These are phyloP conservation scores for Drosophila sordidula DNA, from an alignment of 2,888 invertebrate genomes.

Conservation along the genomic window DNA sequence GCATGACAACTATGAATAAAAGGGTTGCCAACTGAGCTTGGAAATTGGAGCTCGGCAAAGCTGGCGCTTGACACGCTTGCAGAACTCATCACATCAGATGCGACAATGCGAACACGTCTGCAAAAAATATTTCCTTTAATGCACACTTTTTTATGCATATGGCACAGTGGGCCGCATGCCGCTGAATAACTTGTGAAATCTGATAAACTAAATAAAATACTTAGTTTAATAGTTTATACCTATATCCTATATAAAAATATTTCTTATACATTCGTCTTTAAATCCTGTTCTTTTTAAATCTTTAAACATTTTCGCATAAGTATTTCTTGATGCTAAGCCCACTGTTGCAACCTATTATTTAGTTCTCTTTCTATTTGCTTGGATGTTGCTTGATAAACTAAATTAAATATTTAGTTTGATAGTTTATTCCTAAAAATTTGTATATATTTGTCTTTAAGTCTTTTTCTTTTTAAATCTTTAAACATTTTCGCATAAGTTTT, in stretches of 20 bases:
- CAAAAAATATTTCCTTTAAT: slow-evolving; percentile 24
- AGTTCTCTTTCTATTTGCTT: slow-evolving; percentile 9
- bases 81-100: slow-evolving; percentile 20
- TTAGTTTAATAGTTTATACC: too few species aligned
- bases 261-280: too few species aligned
- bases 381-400: slow-evolving; percentile 15
- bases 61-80: slow-evolving; percentile 49
- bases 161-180: slow-evolving; percentile 10
- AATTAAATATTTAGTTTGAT: too few species aligned
- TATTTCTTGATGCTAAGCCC: background rate
- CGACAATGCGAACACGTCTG: slow-evolving; percentile 13
- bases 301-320: too few species aligned
- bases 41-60: slow-evolving; percentile 15
- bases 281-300: too few species aligned
- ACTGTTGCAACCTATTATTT: slow-evolving; percentile 23
- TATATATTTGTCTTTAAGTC: too few species aligned
- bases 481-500: too few species aligned
- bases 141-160: slow-evolving; percentile 8
- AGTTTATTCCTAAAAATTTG: too few species aligned
- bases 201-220: too few species aligned
- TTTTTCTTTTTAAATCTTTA: too few species aligned
- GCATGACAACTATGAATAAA: slow-evolving; percentile 22
- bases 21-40: slow-evolving; percentile 1
- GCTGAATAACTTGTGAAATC: background rate
- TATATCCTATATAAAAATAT: too few species aligned